phyloP scores from a whole-genome alignment of 2,797 vertebrate species.

The Nyctibius grandis region DNA sequence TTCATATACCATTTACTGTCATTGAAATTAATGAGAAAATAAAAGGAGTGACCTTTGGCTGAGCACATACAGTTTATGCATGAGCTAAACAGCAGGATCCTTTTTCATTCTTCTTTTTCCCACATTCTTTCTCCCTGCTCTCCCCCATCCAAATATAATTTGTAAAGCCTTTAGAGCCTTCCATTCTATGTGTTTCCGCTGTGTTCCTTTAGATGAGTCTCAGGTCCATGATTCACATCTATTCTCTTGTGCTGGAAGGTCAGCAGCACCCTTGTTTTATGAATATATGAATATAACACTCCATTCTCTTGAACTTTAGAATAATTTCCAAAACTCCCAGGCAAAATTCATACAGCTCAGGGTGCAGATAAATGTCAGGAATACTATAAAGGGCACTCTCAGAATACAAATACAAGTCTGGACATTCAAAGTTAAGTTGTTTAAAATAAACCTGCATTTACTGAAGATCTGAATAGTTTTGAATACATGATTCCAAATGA shows the following conservation, averaged over 20 bases:
- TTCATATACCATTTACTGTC: conserved; percentile 34
- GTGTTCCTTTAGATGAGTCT: not conserved
- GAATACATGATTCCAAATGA: not conserved
- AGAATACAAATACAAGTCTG: not conserved
- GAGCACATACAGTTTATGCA: conserved; percentile 51
- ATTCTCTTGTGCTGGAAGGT: conserved; percentile 30
- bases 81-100: conserved; percentile 40
- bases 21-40: conserved; percentile 67
- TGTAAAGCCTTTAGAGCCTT: conserved; percentile 34
- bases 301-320: not conserved
- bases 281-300: conserved; percentile 25
- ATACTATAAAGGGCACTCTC: not conserved
- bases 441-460: not conserved
- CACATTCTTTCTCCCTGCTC: conserved; percentile 39
- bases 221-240: conserved; percentile 1
- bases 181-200: conserved; percentile 23
- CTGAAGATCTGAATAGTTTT: not conserved
- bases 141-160: conserved; percentile 17
- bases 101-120: conserved; percentile 28
- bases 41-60: conserved; percentile 61
- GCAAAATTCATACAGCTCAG: not conserved
- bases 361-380: not conserved
- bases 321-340: not conserved
- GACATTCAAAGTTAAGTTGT: not conserved
- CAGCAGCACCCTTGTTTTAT: conserved; percentile 12